These are phyloP conservation scores for Mellilla xanthometata DNA, from an alignment of 2,888 invertebrate species.

Conservation along the genomic window DNA sequence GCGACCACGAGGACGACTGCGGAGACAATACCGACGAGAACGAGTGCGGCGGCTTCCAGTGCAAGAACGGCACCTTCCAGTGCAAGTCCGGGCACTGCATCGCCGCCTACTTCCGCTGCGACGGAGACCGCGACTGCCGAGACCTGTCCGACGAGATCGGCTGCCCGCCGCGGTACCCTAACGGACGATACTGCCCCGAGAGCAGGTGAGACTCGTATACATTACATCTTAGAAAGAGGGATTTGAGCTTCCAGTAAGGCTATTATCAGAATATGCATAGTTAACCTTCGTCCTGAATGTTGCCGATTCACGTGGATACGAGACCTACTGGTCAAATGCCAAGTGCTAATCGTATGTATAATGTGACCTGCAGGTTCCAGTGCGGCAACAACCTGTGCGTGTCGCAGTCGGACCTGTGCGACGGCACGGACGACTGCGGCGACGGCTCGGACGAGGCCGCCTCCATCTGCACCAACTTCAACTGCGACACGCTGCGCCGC, in stretches of 20 bases:
- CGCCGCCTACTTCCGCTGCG: slow-evolving; percentile 93
- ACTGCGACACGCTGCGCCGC: slow-evolving; percentile 90
- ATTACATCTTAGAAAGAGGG: neutral
- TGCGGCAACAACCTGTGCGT: slow-evolving; percentile 97
- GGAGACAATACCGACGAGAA: slow-evolving; percentile 96
- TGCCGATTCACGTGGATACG: no score
- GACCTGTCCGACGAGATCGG: slow-evolving; percentile 95
- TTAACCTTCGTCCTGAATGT: neutral
- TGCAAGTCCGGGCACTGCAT: slow-evolving; percentile 97
- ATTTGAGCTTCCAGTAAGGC: no score
- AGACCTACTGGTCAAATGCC: no score
- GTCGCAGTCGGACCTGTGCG: slow-evolving; percentile 93
- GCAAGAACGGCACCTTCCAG: slow-evolving; percentile 95
- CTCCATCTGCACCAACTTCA: slow-evolving; percentile 91
- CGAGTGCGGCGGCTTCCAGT: slow-evolving; percentile 91
- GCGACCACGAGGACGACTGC: slow-evolving; percentile 98
- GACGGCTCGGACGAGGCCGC: slow-evolving; percentile 94
- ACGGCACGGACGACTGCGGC: slow-evolving; percentile 96
- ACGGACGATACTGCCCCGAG: slow-evolving; percentile 94
- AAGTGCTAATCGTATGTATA: no score
- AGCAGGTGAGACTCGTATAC: slow-evolving; percentile 68
- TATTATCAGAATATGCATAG: no score
- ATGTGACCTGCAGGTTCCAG: slow-evolving; percentile 89
- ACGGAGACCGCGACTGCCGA: slow-evolving; percentile 94
- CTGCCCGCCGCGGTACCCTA: slow-evolving; percentile 94